phyloP scores from a whole-genome alignment of 2,888 invertebrate genomes.

The Chaetogeoica ovagalla region DNA sequence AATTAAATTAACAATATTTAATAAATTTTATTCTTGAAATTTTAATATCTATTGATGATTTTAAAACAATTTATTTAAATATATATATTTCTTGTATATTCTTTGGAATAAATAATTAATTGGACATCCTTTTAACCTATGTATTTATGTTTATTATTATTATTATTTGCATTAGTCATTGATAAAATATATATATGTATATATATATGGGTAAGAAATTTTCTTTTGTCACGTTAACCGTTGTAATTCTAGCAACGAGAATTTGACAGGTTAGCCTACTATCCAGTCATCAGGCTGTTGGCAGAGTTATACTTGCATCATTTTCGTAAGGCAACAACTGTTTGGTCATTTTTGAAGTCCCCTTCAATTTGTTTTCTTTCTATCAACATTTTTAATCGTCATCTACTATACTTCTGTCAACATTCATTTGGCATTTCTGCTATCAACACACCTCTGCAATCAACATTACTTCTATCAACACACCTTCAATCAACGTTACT shows the following conservation, averaged over 20 bases:
- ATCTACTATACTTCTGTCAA: constrained; percentile 39
- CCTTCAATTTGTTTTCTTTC: constrained; percentile 36
- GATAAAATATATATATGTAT: constrained; percentile 31
- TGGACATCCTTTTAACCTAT: neutral
- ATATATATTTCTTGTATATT: constrained; percentile 27
- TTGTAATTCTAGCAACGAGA: constrained; percentile 52
- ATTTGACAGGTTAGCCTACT: constrained; percentile 49
- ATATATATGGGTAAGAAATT: constrained; percentile 37
- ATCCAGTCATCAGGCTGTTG: constrained; percentile 45
- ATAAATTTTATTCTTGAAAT: neutral
- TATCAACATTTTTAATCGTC: constrained; percentile 43
- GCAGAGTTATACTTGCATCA: constrained; percentile 45
- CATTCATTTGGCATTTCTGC: constrained; percentile 27
- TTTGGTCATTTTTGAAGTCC: constrained; percentile 41
- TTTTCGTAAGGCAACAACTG: constrained; percentile 35
- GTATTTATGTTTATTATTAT: constrained; percentile 10
- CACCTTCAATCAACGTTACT: constrained; percentile 9
- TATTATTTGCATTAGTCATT: constrained; percentile 20
- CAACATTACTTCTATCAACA: constrained; percentile 39
- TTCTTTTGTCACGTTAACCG: constrained; percentile 34
- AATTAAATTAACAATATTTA: neutral
- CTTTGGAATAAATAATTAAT: neutral
- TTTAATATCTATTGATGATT: neutral
- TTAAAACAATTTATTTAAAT: neutral
- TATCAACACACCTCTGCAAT: constrained; percentile 17